Conservation (phyloP, 2,113 vertebrate species). For the Todiramphus saurophagus region DNA sequence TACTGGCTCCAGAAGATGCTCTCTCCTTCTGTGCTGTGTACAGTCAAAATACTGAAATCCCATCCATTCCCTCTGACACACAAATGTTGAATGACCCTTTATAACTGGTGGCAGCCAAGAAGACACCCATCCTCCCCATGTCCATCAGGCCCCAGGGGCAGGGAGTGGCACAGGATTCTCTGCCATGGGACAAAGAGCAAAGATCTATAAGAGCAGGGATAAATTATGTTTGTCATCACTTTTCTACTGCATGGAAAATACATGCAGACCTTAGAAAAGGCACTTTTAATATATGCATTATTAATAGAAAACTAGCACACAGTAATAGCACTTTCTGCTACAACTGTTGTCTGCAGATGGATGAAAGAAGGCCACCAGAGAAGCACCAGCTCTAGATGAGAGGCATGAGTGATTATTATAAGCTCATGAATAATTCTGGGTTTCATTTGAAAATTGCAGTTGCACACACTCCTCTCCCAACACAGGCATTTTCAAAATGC, state of each 20-base stretch:
- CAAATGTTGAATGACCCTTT: not conserved
- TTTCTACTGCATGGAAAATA: not conserved
- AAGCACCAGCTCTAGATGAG: not conserved
- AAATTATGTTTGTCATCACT: not conserved
- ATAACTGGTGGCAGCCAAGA: not conserved
- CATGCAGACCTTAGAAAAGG: not conserved
- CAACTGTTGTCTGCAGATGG: not conserved
- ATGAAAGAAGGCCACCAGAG: not conserved
- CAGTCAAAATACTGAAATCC: not conserved
- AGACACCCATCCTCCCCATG: not conserved
- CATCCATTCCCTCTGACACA: not conserved
- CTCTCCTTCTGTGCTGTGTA: not conserved
- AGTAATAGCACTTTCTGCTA: slow-evolving; percentile 17
- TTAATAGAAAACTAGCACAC: slow-evolving; percentile 21
- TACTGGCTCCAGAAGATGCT: not conserved
- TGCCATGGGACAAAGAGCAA: not conserved
- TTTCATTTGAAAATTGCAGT: not conserved
- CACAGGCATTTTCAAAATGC: not conserved
- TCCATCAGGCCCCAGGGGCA: not conserved
- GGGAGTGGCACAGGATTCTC: not conserved
- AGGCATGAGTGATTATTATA: slow-evolving; percentile 2
- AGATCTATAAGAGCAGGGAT: not conserved
- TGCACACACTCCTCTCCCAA: not conserved
- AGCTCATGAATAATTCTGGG: slow-evolving; percentile 38
- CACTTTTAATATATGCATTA: slow-evolving; percentile 34